Base-by-base conservation (phyloP, 2,888 invertebrate genomes). In the Hirtodrosophila trivittata region DNA sequence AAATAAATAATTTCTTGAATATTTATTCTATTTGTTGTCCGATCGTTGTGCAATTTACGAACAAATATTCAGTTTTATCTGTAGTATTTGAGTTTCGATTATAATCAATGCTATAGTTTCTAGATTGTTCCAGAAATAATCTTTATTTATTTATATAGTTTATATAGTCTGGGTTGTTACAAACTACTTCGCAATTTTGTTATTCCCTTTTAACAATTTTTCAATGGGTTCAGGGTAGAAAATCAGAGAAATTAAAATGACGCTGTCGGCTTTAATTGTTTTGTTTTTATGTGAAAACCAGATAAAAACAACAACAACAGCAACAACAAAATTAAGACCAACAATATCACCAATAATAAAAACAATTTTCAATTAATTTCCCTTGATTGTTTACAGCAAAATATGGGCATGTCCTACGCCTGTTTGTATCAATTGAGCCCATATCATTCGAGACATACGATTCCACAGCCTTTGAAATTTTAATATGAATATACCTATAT, bases 181-280 rank as follows among this genome's bases (percentile, higher is more conserved):
- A n/a, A n/a, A n/a, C n/a, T n/a, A n/a, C n/a, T n/a, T n/a, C n/a
- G n/a, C n/a, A n/a, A n/a, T n/a, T n/a, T n/a, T n/a, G n/a, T n/a
- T n/a, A n/a, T n/a, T n/a, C n/a, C n/a, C n/a, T n/a, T n/a, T n/a
- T n/a, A n/a, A n/a, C n/a, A n/a, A n/a, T n/a, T n/a, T n/a, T 21
- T 21, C 18, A 3, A 5, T 21, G 5, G 2, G 18, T 28, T 28
- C 9, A 28, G 28, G 5, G 28, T 28, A 28, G 5, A 28, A 28
- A 9, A 9, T 9, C 5, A 28, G 5, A 28, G 1, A 28, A 28
- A 28, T 28, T 9, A 52, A 47, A 6, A 28, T 50, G 70, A 30
- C 45, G 56, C 39, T 56, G 41, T 56, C 39, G 62, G 65, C 46
- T 66, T 59, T 81, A 80, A 80, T 80, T 80, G 70, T 65, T 80